phyloP scores from a whole-genome alignment of 2,888 invertebrate genomes.

The Carabus problematicus region DNA sequence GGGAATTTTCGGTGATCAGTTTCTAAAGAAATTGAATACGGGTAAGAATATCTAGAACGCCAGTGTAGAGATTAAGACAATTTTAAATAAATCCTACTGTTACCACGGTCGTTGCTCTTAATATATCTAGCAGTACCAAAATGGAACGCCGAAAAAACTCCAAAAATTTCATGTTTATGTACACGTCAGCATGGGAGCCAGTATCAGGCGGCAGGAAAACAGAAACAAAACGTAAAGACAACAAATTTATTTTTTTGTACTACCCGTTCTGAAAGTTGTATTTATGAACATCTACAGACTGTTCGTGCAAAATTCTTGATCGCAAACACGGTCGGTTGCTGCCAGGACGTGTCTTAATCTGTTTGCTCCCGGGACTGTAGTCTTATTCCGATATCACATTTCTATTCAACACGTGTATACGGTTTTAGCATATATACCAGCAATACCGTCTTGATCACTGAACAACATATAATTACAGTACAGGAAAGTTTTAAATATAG shows the following conservation, averaged over 20 bases:
- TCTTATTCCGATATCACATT: too few species aligned
- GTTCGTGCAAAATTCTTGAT: constrained; percentile 22
- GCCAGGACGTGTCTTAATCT: constrained; percentile 24
- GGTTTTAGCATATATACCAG: too few species aligned
- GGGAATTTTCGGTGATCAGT: too few species aligned
- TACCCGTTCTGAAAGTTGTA: neutral
- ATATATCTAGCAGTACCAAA: neutral
- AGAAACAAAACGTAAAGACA: neutral
- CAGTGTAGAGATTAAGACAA: neutral
- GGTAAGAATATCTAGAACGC: too few species aligned
- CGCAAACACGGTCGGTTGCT: neutral
- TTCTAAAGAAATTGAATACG: too few species aligned
- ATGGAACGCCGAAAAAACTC: constrained; percentile 11
- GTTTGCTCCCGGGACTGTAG: constrained; percentile 18
- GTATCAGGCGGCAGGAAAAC: neutral
- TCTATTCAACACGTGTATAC: too few species aligned
- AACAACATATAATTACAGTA: too few species aligned
- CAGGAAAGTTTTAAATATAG: too few species aligned
- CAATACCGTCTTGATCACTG: too few species aligned
- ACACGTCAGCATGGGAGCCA: neutral
- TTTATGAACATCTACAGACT: neutral
- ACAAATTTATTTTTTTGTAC: neutral
- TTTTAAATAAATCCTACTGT: neutral
- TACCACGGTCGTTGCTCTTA: constrained; percentile 14
- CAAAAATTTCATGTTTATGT: constrained; percentile 1